Base-by-base conservation (phyloP, 92 coral and sea anemone species). In the Micromussa lordhowensis region DNA sequence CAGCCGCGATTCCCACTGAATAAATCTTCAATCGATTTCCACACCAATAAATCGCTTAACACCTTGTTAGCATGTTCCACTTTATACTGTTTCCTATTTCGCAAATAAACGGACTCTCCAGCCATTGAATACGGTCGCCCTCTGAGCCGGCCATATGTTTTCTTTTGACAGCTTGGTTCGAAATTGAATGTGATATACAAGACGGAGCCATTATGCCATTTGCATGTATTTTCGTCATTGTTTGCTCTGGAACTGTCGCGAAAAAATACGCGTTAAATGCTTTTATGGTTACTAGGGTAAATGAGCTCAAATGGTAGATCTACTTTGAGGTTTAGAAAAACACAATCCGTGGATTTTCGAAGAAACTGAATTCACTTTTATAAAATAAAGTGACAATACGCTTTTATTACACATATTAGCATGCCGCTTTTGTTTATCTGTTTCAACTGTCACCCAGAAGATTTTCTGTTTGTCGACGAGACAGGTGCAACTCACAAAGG, bases 321-420 rank as follows among this genome's bases (percentile, higher is more conserved):
- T 10, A 30, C 32, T 51, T 31, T 38, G 2, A 3, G 78, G 78
- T 53, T 12, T n/a, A 3, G n/a, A 28, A 73, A 34, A 18, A 73
- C 49, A 9, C 9, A 5, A n/a, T 8, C 28, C 5, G 16, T 32
- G 35, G n/a, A n/a, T n/a, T n/a, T n/a, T n/a, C 32, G 73, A 10
- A 51, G 49, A 30, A 74, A 73, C 59, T 24, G 35, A 35, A 73
- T 84, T 58, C 54, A 36, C 59, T 57, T 57, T 35, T 29, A 35
- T 75, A 18, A 18, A 75, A 55, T 84, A 26, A 58, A 54, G 66
- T 19, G 80, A 55, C 88, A 74, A 75, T 48, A 74, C 35, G 59
- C 35, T 51, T 68, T 82, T 82, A 82, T 73, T 73, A n/a, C 22
- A 73, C 78, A 73, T 73, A 73, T 82, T 82, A 35, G 86, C 31